A percentile compares a stretch with the other conserved stretches of the same genome.
phyloP scores from a whole-genome alignment of 2,797 vertebrate species.

The Hyperoplus immaculatus region DNA sequence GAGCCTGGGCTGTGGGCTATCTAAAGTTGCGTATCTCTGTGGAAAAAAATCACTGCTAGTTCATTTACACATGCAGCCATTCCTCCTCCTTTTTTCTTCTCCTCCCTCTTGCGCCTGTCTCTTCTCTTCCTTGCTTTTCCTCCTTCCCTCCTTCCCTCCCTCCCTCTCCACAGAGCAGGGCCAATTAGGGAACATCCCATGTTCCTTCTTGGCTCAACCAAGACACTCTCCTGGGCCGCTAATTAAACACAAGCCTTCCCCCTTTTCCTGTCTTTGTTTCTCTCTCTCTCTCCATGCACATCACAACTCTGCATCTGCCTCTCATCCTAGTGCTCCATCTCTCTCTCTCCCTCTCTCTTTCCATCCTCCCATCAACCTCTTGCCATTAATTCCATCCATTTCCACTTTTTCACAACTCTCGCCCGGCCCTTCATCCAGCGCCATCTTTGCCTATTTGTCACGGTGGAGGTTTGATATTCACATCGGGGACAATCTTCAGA shows the following conservation, averaged over 20 bases:
- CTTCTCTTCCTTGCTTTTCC: slow-evolving; percentile 25
- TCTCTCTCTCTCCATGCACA: slow-evolving; percentile 41
- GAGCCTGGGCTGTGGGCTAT: background rate
- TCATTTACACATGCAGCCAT: slow-evolving; percentile 33
- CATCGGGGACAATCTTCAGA: slow-evolving; percentile 77
- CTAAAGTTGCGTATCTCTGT: slow-evolving; percentile 19
- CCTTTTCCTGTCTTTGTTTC: slow-evolving; percentile 52
- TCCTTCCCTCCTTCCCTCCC: slow-evolving; percentile 34
- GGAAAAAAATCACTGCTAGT: slow-evolving; percentile 34
- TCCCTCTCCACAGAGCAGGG: slow-evolving; percentile 67
- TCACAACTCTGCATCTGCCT: slow-evolving; percentile 58
- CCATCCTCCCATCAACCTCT: slow-evolving; percentile 52
- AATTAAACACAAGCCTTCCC: slow-evolving; percentile 83
- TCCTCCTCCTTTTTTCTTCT: slow-evolving; percentile 38
- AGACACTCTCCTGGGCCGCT: slow-evolving; percentile 81
- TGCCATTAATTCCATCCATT: slow-evolving; percentile 66
- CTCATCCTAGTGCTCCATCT: background rate
- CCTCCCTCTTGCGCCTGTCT: slow-evolving; percentile 43
- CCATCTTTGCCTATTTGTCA: slow-evolving; percentile 78
- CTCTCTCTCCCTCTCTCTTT: slow-evolving; percentile 17
- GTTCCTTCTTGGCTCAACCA: slow-evolving; percentile 78
- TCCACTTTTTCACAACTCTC: slow-evolving; percentile 55
- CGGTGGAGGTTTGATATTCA: slow-evolving; percentile 75
- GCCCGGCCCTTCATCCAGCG: slow-evolving; percentile 49
- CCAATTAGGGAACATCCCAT: slow-evolving; percentile 86